Evolutionary conservation across 2,888 invertebrate genomes (phyloP), one percentile per base, ranked within the genome.

Genomic region (Acanthosoma haemorrhoidale): DNA sequence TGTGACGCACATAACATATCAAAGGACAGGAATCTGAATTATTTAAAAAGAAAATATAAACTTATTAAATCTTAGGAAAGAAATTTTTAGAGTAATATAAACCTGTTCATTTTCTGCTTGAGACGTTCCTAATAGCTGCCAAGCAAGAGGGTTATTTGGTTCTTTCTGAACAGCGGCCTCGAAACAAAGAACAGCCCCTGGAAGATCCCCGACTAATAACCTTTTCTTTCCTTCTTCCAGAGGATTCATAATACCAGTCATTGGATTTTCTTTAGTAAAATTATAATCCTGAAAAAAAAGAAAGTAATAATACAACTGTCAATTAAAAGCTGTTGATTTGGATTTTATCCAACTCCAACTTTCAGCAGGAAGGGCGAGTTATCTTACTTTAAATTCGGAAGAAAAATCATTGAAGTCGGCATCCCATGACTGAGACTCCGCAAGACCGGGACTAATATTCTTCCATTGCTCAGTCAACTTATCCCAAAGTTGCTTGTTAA

Each of bases 51-150:
- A n/a, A n/a, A n/a, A n/a, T n/a, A n/a, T n/a, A 11, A 11, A 36
- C 36, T 13, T 9, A 9, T 13, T 36, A 36, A 36, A 36, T 36
- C 36, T 36, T 13, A 36, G 36, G 13, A 36, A 11, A 36, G 36
- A 36, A 9, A 36, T 36, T 13, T 36, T 13, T 36, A 36, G n/a
- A n/a, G n/a, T n/a, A n/a, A n/a, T n/a, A n/a, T n/a, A n/a, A 36
- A 82, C 86, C 82, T 91, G 96, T 83, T 99, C 99, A 82, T 99
- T 99, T 83, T 98, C 96, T 39, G 98, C 95, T 80, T 97, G 96
- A 32, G 95, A 91, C 66, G 90, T 90, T 9, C 96, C 96, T 59
- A 96, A 82, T 36, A 91, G 82, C 73, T 90, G 87, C 96, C 96
- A 96, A 1, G 90, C 91, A 80, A 93, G 90, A 0, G 86, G 83